Conservation (phyloP, 1,140 invertebrate genomes). For the Euura saliciscinereae region DNA sequence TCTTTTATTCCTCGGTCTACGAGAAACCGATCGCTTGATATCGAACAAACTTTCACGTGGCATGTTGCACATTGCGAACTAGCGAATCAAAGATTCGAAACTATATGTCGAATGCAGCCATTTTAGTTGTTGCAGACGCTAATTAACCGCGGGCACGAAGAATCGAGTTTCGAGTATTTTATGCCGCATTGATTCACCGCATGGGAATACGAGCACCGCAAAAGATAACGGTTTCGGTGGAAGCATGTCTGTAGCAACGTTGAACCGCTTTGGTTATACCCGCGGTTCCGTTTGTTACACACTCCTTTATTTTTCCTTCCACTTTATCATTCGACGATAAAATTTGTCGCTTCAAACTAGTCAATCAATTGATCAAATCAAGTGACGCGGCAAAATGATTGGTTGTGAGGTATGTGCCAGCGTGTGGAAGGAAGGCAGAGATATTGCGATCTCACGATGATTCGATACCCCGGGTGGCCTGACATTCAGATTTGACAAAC, state of each 20-base stretch:
- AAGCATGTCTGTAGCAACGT: not conserved
- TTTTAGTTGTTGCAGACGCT: not conserved
- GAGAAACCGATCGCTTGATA: not conserved
- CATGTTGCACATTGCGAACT: not conserved
- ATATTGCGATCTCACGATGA: not conserved
- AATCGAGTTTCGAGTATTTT: not conserved
- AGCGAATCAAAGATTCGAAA: not conserved
- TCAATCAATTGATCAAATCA: constrained; percentile 1
- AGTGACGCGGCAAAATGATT: not conserved
- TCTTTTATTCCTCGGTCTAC: too few species aligned
- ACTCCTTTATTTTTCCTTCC: not conserved
- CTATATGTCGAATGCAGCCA: too few species aligned
- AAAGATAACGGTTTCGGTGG: constrained; percentile 6
- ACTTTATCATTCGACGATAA: not conserved
- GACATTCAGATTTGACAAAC: not conserved
- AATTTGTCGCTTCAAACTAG: not conserved
- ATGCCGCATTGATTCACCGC: not conserved
- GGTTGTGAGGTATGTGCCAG: not conserved
- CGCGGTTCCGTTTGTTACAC: not conserved
- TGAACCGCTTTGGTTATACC: not conserved
- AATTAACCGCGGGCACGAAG: not conserved
- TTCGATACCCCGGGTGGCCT: not conserved
- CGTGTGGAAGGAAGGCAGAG: not conserved
- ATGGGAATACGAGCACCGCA: too few species aligned
- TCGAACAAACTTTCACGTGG: not conserved